Base-by-base conservation (phyloP, 92 coral and sea anemone genomes). In the Plumapathes pennacea region DNA sequence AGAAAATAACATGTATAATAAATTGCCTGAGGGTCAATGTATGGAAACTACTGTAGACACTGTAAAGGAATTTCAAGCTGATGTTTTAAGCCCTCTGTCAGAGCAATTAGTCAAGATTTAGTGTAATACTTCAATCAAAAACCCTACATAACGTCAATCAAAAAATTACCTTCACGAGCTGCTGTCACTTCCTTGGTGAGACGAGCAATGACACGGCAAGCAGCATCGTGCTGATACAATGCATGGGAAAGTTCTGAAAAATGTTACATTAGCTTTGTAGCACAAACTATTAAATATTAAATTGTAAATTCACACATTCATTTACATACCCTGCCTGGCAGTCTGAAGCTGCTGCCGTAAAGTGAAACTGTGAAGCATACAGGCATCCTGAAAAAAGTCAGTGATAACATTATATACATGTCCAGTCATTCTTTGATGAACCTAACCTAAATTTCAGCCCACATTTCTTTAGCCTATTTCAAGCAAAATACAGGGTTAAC, bases 121-220 rank as follows among this genome's bases (percentile, higher is more conserved):
- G n/a, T n/a, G n/a, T n/a, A n/a, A n/a, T n/a, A 57, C 25, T 21
- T 48, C 31, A 30, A 38, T 32, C 57, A 42, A 18, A 22, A 45
- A 27, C 20, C 20, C 0, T 22, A 50, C 4, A 15, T 18, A 39
- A 22, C 36, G 30, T 20, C 8, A 1, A 31, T 23, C 2, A 37
- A 11, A 17, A 25, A 10, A 38, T 21, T 50, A 94, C 99, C 99
- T 94, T 94, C 99, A 69, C 99, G 90, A 38, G 99, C 99, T 26
- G 99, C 99, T 40, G 99, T 89, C 12, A 94, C 99, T 60, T 94
- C 99, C 49, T 94, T 94, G 9, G 99, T 94, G 36, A 94, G 73
- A 39, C 99, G 82, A 41, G 99, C 99, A 33, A 94, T 94, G 21
- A 94, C 99, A 81, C 99, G 99, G 27, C 99, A 94, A 1, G 99